Evolutionary conservation across 1,140 invertebrate species (phyloP), one percentile per base, ranked within the genome.

Genomic region (Apis mellifera): DNA sequence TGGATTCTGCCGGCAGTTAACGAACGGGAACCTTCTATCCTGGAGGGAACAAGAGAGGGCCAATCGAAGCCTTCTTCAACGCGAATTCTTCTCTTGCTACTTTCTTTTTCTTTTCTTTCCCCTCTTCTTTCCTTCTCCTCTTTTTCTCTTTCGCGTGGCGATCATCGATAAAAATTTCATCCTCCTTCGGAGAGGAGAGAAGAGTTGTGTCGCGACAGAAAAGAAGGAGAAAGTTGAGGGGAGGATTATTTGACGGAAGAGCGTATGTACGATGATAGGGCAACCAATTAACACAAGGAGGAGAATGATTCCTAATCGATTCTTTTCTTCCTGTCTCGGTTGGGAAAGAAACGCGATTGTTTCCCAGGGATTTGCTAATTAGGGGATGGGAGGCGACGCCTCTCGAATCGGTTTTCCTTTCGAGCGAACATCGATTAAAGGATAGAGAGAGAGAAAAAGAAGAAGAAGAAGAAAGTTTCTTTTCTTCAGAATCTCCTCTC

Each of bases 1-100:
- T 88, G 86, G 87, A 88, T 83, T 87, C 84, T 85, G 84, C 78
- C 79, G 83, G 70, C 83, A 80, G 84, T 88, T 88, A 88, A 88
- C 87, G 87, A 88, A 88, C 71, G 69, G 66, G 78, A 81, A 75
- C 69, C 71, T 15, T 48, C 55, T 75, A 65, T 69, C 70, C 68
- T 55, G 48, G 62, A 54, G n/a, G 65, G 50, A 50, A 60, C 57
- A 60, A 42, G 60, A 54, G 70, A 52, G 52, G 48, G 70, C 59
- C 78, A 74, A 80, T 80, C 71, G 78, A 75, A 21, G 52, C 11
- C 70, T 81, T 54, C 78, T 81, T 50, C 32, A 32, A 23, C 62
- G n/a, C 4, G 60, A 57, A 32, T n/a, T n/a, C 62, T 50, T 55
- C 62, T 54, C 59, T 23, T n/a, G 23, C 26, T 15, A 5, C 15